Evolutionary conservation across 64 coral and sea anemone species (phyloP).

Genomic region (Pocillopora damicornis): DNA sequence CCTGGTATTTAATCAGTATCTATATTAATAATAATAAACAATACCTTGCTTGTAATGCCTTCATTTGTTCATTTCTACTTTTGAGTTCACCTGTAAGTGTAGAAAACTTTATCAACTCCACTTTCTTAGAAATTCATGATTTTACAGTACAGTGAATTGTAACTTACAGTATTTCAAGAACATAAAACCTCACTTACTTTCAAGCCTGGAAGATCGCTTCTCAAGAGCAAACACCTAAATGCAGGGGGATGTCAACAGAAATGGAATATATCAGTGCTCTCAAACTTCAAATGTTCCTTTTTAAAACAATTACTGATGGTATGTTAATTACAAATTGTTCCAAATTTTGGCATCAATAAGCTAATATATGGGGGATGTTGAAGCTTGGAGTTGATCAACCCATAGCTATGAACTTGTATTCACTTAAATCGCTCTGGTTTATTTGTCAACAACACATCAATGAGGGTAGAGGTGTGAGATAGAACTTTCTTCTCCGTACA

Average conservation of each 20-base stretch:
- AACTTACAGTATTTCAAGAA: background rate
- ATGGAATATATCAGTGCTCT: background rate
- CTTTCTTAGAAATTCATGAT: background rate
- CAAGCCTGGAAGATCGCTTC: slow-evolving; percentile 62
- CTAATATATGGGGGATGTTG: too few species aligned
- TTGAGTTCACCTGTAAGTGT: slow-evolving; percentile 83
- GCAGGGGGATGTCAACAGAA: background rate
- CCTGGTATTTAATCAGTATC: background rate
- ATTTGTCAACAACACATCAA: background rate
- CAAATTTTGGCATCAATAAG: too few species aligned
- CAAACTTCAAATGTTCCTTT: too few species aligned
- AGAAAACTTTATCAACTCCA: background rate
- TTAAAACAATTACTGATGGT: too few species aligned
- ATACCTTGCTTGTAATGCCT: slow-evolving; percentile 60
- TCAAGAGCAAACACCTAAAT: slow-evolving; percentile 64
- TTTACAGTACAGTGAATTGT: too few species aligned
- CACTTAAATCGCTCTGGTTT: slow-evolving; percentile 4
- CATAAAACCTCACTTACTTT: slow-evolving; percentile 39
- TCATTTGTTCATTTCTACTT: slow-evolving; percentile 92
- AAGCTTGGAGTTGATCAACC: too few species aligned
- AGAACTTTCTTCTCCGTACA: background rate
- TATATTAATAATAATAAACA: background rate
- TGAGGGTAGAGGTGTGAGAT: background rate
- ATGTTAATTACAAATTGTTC: too few species aligned
- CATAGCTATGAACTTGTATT: too few species aligned